phyloP scores from a whole-genome alignment of 2,797 vertebrate species.

The Schizothorax lantsangensis region DNA sequence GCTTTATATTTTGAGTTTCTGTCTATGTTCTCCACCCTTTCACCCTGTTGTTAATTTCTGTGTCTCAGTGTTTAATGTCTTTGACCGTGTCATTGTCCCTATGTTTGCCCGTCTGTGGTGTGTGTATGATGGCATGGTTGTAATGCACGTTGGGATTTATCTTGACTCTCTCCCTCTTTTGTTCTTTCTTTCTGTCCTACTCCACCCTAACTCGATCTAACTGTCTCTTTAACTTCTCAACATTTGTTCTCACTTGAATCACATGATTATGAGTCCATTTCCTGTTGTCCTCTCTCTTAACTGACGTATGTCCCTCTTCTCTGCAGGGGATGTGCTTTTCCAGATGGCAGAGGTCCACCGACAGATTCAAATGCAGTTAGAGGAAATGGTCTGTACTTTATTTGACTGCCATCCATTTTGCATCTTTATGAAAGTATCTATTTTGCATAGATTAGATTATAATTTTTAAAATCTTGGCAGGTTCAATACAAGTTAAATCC shows the following conservation, averaged over 20 bases:
- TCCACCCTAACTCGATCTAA: not conserved
- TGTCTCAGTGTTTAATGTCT: conserved; percentile 32
- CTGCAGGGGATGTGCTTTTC: conserved; percentile 95
- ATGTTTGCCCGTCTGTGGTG: conserved; percentile 49
- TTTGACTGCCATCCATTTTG: not conserved
- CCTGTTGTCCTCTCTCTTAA: conserved; percentile 37
- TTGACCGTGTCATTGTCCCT: conserved; percentile 44
- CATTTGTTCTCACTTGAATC: conserved; percentile 4
- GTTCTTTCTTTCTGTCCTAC: conserved; percentile 50
- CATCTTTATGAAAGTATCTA: not conserved
- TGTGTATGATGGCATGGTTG: conserved; percentile 54
- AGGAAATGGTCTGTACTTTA: conserved; percentile 92
- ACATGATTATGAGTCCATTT: conserved; percentile 36
- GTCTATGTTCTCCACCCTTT: conserved; percentile 15
- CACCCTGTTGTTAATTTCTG: conserved; percentile 27
- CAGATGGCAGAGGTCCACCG: conserved; percentile 99
- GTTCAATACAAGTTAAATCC: not conserved
- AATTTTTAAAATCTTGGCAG: not conserved
- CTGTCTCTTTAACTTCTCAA: not conserved
- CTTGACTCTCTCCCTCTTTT: conserved; percentile 10
- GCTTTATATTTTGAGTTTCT: conserved; percentile 39
- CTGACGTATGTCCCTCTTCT: conserved; percentile 54
- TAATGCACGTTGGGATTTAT: conserved; percentile 68
- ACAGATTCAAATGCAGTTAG: conserved; percentile 98
- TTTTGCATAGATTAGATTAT: not conserved